These are phyloP conservation scores for Aricia agestis DNA, from an alignment of 1,140 invertebrate species.

Conservation along the genomic window DNA sequence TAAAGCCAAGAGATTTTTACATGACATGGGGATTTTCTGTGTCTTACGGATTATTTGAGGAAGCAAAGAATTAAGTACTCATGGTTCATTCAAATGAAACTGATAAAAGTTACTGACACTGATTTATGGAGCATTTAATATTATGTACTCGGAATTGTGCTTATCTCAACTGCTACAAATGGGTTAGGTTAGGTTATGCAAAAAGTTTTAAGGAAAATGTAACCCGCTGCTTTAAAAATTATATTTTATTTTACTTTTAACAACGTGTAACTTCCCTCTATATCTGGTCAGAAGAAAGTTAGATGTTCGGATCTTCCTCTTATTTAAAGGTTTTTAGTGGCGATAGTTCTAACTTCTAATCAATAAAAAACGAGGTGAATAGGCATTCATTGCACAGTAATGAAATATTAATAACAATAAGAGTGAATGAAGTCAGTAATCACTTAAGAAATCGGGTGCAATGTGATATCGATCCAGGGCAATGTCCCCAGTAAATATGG, in stretches of 20 bases:
- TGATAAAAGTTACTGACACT: slow-evolving; percentile 4
- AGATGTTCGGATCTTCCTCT: too few species aligned
- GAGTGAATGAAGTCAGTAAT: neutral
- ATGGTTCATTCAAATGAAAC: slow-evolving; percentile 9
- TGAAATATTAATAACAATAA: neutral
- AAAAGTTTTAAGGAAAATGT: neutral
- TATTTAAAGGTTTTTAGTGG: too few species aligned
- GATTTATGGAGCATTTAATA: slow-evolving; percentile 5
- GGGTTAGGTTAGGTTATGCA: neutral
- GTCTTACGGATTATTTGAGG: slow-evolving; percentile 7
- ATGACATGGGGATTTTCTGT: neutral
- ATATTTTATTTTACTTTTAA: too few species aligned
- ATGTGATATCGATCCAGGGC: slow-evolving; percentile 9
- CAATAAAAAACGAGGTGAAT: neutral
- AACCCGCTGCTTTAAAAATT: neutral
- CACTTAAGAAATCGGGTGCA: slow-evolving; percentile 8
- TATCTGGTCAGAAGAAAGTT: too few species aligned
- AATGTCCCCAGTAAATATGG: slow-evolving; percentile 1
- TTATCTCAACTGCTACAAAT: slow-evolving; percentile 4
- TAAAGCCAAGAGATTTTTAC: neutral
- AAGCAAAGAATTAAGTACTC: neutral
- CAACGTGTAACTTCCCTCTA: too few species aligned
- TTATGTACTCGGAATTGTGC: neutral
- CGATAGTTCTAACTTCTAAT: too few species aligned
- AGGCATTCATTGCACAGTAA: neutral